Base-by-base conservation (phyloP, 2,113 vertebrate genomes). In the Antechinus stuartii region DNA sequence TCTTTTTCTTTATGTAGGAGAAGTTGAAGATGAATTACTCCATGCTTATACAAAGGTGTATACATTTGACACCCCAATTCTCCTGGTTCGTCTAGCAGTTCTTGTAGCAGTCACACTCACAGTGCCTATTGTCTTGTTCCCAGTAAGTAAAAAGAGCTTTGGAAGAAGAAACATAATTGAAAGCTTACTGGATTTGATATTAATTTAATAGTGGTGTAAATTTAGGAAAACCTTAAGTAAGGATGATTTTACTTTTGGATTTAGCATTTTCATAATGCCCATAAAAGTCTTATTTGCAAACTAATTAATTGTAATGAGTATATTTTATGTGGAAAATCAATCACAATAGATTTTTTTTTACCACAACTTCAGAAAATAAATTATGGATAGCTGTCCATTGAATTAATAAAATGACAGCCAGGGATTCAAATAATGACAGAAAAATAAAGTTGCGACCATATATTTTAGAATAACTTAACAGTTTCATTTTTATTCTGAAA, bases 91-190 rank as follows among this genome's bases (percentile, higher is more conserved):
- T 50, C 84, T 99, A 97, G 99, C 99, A 0, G 99, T 99, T 24
- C 99, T 99, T 93, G 99, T 99, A 23, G 99, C 99, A 1, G 99
- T 99, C 46, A 99, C 99, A 0, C 97, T 99, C 91, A 99, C 99
- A 0, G 99, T 99, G 52, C 99, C 99, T 94, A 99, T 99, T 47
- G 99, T 99, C 91, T 99, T 99, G 27, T 99, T 99, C 92, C 99
- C 99, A 0, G 99, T 99, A 97, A 99, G 99, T 99, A 98, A 68
- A 42, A 0, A 46, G 0, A 46, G 25, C 16, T 92, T 89, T 90
- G 42, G 47, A 84, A 91, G 89, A 76, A 94, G 90, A 94, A 96
- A 84, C 22, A 0, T 8, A 47, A 47, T 35, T 52, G 92, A 57
- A 10, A 68, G 9, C 16, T 42, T 61, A 89, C 47, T 76, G 22